Conservation (phyloP, 2,113 vertebrate genomes). For the Tautogolabrus adspersus region DNA sequence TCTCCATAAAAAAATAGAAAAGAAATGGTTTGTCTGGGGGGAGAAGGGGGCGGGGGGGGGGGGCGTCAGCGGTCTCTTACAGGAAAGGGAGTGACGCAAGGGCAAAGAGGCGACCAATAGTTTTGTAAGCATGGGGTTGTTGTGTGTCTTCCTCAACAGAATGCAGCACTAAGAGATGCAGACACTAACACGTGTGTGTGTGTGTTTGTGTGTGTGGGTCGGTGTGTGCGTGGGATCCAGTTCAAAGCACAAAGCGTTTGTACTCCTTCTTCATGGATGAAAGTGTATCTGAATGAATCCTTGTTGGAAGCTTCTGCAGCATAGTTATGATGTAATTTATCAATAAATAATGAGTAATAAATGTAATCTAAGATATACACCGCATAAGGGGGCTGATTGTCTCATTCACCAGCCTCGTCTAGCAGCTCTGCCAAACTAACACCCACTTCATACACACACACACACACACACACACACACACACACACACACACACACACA, state of each 20-base stretch:
- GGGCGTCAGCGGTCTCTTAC: slow-evolving; percentile 41
- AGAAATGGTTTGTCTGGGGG: background rate
- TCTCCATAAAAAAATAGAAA: slow-evolving; percentile 33
- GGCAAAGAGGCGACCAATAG: slow-evolving; percentile 74
- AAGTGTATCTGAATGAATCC: slow-evolving; percentile 63
- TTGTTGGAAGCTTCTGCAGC: slow-evolving; percentile 47
- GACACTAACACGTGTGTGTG: slow-evolving; percentile 32
- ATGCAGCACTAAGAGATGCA: slow-evolving; percentile 36
- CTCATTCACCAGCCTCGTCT: slow-evolving; percentile 76
- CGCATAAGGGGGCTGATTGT: slow-evolving; percentile 63
- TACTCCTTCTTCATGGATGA: slow-evolving; percentile 34
- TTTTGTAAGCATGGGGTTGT: slow-evolving; percentile 58
- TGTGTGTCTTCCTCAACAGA: slow-evolving; percentile 54
- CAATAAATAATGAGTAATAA: slow-evolving; percentile 75
- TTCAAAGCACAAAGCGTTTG: slow-evolving; percentile 41
- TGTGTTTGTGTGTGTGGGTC: background rate
- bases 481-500: too few species aligned
- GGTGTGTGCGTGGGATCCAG: slow-evolving; percentile 48
- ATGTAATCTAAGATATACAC: slow-evolving; percentile 61
- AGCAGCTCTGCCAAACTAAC: slow-evolving; percentile 68
- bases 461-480: slow-evolving; percentile 5
- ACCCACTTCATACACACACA: slow-evolving; percentile 67
- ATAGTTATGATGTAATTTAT: slow-evolving; percentile 65
- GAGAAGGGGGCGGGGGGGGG: background rate
- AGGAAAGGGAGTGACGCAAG: slow-evolving; percentile 66